Base-by-base conservation (phyloP, 2,797 vertebrate species). In the Decapterus maruadsi region DNA sequence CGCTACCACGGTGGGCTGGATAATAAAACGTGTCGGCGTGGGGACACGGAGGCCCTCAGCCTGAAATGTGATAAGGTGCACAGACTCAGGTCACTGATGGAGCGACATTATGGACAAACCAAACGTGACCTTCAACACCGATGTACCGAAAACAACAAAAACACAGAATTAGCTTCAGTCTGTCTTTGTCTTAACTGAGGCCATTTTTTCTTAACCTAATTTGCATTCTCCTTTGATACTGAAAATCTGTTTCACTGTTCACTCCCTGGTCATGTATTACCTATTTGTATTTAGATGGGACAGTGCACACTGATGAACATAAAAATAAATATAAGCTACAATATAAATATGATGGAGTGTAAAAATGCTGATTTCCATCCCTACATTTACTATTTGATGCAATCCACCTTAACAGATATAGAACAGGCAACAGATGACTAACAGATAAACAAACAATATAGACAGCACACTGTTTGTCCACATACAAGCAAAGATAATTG, bases 11-110 rank as follows among this genome's bases (percentile, higher is more conserved):
- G 26, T 16, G 20, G 34, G 55, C 16, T 16, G 8, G 31, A n/a
- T n/a, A n/a, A 45, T 53, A 4, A 50, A 58, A 54, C 0, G 26
- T 17, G 61, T 38, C 31, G 16, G 67, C 26, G 58, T 26, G 26
- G 26, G 12, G 29, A 9, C 59, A 19, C 36, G 2, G 56, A 81
- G 73, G 72, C n/a, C 55, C 36, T 56, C 50, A 4, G 38, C 2
- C 57, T 20, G 17, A 63, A 4, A 56, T 12, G 10, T 2, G 9
- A 51, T 46, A 59, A 56, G 69, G 68, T 62, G 73, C 59, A 34
- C n/a, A 4, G 38, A 40, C 19, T 22, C 17, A 43, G 20, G 34
- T 40, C 53, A 29, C 0, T 40, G 42, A 56, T 19, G 42, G 31
- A 16, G 53, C 48, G 31, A 29, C 59, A 17, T n/a, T 3, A 22